phyloP scores from a whole-genome alignment of 1,140 invertebrate genomes.

The Brachionus angularis region DNA sequence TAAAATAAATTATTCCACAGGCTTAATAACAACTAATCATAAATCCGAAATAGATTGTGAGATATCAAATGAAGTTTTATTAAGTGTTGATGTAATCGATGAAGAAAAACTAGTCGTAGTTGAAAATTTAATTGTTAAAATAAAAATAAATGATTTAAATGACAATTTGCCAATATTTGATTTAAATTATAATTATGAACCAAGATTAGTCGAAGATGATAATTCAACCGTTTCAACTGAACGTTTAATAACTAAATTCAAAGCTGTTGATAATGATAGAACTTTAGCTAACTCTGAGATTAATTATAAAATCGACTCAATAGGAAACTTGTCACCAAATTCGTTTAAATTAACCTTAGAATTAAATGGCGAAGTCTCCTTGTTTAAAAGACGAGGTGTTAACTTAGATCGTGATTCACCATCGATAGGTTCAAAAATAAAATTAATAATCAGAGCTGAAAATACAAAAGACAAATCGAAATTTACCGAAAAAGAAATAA shows the following conservation, averaged over 20 bases:
- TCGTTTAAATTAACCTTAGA: background rate
- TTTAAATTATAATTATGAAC: slow-evolving; percentile 33
- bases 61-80: slow-evolving; percentile 17
- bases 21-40: background rate
- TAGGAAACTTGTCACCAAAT: background rate
- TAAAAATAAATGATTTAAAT: slow-evolving; percentile 35
- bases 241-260: slow-evolving; percentile 28
- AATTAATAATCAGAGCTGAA: background rate
- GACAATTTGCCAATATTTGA: slow-evolving; percentile 27
- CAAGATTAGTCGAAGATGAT: slow-evolving; percentile 31
- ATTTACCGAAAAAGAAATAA: slow-evolving; percentile 15
- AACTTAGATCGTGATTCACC: slow-evolving; percentile 25
- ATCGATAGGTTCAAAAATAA: background rate
- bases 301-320: background rate
- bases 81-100: slow-evolving; percentile 23
- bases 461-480: background rate
- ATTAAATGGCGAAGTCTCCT: background rate
- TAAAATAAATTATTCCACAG: background rate
- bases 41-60: slow-evolving; percentile 13
- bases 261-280: slow-evolving; percentile 36
- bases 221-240: background rate
- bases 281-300: background rate
- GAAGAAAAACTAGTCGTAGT: background rate
- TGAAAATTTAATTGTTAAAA: slow-evolving; percentile 35
- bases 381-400: background rate